phyloP scores from a whole-genome alignment of 1,140 invertebrate genomes.

The Antheraea mylitta region DNA sequence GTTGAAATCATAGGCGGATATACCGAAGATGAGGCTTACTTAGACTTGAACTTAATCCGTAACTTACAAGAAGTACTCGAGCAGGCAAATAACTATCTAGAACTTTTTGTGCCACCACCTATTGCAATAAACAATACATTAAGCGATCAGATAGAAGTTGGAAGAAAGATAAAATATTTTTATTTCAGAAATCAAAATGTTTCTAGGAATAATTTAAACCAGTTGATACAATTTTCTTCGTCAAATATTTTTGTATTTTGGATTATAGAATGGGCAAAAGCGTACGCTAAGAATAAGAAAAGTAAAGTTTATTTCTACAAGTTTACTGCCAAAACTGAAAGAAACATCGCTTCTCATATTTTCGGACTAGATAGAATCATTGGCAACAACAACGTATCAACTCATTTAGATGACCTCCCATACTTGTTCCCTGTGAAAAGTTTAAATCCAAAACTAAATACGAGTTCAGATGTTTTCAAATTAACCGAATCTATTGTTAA shows the following conservation, averaged over 20 bases:
- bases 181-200: constrained; percentile 17
- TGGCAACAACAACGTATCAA: not conserved
- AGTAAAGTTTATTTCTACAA: not conserved
- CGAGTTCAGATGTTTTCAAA: not conserved
- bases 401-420: constrained; percentile 1
- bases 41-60: not conserved
- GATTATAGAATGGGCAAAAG: not conserved
- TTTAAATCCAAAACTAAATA: not conserved
- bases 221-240: not conserved
- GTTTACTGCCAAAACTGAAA: not conserved
- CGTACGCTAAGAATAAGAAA: not conserved
- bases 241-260: not conserved
- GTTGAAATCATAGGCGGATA: constrained; percentile 62
- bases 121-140: constrained; percentile 26
- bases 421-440: not conserved
- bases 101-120: constrained; percentile 45
- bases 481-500: not conserved
- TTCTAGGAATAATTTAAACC: constrained; percentile 5
- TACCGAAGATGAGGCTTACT: constrained; percentile 20
- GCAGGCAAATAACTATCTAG: constrained; percentile 35
- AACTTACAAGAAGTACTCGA: not conserved
- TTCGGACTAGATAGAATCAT: not conserved
- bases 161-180: constrained; percentile 16
- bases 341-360: not conserved
- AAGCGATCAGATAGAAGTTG: constrained; percentile 27